Percentiles rank a stretch among this genome's conserved stretches.
Evolutionary conservation across 2,888 invertebrate species (phyloP).

Genomic region (Heliconius erato): DNA sequence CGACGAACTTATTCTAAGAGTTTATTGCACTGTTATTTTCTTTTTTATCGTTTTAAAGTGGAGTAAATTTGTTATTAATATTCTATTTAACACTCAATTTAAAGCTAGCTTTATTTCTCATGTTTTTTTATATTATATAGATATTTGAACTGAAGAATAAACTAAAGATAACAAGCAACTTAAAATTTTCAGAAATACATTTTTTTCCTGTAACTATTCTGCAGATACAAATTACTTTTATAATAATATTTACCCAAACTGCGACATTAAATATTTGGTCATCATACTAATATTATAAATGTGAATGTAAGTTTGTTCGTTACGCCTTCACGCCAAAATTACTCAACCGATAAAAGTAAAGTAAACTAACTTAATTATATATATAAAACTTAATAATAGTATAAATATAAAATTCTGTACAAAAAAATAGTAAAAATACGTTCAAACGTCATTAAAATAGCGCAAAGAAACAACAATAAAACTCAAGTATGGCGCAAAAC

Average conservation of each 20-base stretch:
- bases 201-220: not conserved
- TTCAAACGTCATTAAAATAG: not conserved
- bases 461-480: not conserved
- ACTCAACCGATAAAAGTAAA: no score
- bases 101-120: not conserved
- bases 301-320: no score
- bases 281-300: no score
- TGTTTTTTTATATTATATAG: not conserved
- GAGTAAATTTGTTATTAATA: not conserved
- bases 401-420: not conserved
- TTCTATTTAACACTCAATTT: not conserved
- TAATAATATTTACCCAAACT: not conserved
- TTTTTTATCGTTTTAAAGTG: not conserved
- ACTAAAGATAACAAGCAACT: not conserved
- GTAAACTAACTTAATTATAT: no score
- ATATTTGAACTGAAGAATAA: not conserved
- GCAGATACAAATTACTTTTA: not conserved
- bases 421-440: not conserved
- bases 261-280: no score
- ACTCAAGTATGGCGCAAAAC: constrained; percentile 14
- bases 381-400: no score
- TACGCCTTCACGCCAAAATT: no score
- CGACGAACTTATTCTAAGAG: constrained; percentile 25
- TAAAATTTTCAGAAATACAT: fast-evolving
- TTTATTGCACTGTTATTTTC: not conserved